These are phyloP conservation scores for Calcarius lapponicus DNA, from an alignment of 2,797 vertebrate genomes.

Conservation along the genomic window DNA sequence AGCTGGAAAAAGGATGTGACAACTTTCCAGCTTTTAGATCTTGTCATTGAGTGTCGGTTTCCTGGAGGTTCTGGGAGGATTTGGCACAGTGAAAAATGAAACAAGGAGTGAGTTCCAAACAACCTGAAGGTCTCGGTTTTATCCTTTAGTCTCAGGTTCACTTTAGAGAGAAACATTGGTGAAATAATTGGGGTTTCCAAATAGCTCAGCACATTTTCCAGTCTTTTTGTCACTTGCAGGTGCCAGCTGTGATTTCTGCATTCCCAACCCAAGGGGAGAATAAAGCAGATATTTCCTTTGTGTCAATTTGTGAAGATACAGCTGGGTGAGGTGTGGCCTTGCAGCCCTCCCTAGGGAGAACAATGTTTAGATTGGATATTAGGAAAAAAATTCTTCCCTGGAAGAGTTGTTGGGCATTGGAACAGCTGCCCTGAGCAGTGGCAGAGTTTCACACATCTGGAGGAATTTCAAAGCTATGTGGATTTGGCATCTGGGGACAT, in stretches of 20 bases:
- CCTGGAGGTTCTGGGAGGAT: neutral
- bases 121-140: neutral
- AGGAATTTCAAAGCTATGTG: accelerated
- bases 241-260: neutral
- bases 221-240: neutral
- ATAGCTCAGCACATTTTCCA: neutral
- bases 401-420: neutral
- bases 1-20: neutral
- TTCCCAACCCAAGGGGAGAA: neutral
- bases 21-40: neutral
- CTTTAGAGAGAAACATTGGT: neutral
- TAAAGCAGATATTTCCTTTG: neutral
- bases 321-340: neutral
- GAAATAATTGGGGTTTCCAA: neutral
- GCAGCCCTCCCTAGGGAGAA: neutral
- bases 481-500: neutral
- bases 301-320: neutral
- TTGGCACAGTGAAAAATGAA: neutral
- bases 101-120: neutral
- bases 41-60: neutral
- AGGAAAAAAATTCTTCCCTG: neutral
- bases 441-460: neutral
- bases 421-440: neutral
- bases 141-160: neutral
- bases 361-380: neutral